These are phyloP conservation scores for Triplophysa siluroides DNA, from an alignment of 2,113 vertebrate species.

Conservation along the genomic window DNA sequence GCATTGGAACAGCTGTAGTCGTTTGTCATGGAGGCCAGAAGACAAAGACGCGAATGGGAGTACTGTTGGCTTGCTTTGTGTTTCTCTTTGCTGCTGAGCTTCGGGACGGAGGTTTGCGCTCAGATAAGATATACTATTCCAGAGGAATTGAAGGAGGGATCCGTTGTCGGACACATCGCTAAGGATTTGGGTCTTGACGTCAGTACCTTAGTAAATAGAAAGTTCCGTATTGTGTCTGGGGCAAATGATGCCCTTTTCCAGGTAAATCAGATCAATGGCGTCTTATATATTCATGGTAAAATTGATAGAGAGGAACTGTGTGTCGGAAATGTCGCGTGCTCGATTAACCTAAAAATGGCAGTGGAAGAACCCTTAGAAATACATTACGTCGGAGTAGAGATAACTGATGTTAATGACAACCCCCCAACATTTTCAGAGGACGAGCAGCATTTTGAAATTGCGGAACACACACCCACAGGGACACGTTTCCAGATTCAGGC, in stretches of 20 bases:
- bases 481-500: slow-evolving; percentile 63
- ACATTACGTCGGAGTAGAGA: slow-evolving; percentile 66
- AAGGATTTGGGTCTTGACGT: slow-evolving; percentile 71
- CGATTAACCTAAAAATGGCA: slow-evolving; percentile 64
- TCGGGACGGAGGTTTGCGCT: slow-evolving; percentile 44
- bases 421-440: slow-evolving; percentile 61
- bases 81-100: slow-evolving; percentile 54
- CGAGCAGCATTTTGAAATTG: slow-evolving; percentile 61
- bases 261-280: slow-evolving; percentile 67
- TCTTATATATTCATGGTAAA: slow-evolving; percentile 55
- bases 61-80: slow-evolving; percentile 48
- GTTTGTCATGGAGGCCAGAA: slow-evolving; percentile 53
- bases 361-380: slow-evolving; percentile 71
- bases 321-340: slow-evolving; percentile 53
- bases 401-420: slow-evolving; percentile 69
- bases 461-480: slow-evolving; percentile 37
- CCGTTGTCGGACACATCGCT: slow-evolving; percentile 69
- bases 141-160: slow-evolving; percentile 65
- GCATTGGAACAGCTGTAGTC: not conserved
- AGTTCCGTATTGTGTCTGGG: slow-evolving; percentile 69
- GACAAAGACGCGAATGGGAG: slow-evolving; percentile 59
- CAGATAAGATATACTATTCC: slow-evolving; percentile 72
- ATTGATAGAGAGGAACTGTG: slow-evolving; percentile 70
- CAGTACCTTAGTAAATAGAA: slow-evolving; percentile 56
- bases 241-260: slow-evolving; percentile 58